Conservation (phyloP, 2,888 invertebrate species). For the Mythimna vitellina region DNA sequence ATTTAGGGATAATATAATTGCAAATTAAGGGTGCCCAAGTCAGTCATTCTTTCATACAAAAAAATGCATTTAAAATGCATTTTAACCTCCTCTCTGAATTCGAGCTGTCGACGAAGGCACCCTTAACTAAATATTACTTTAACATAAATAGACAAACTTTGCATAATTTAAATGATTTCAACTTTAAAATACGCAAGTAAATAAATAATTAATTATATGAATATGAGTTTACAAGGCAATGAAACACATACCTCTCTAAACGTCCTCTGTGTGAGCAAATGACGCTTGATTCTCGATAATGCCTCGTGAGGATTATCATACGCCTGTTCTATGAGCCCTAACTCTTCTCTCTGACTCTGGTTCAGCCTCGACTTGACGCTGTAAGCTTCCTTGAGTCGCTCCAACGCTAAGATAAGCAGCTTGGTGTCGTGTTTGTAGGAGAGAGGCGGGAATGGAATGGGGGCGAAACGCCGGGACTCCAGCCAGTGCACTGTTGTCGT, state of each 20-base stretch:
- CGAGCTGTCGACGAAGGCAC: too few relatives aligned
- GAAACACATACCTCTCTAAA: constrained; percentile 96
- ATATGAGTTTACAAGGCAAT: background rate
- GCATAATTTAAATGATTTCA: background rate
- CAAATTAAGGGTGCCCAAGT: background rate
- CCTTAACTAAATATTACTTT: background rate
- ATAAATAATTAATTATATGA: background rate
- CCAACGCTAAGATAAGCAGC: constrained; percentile 98
- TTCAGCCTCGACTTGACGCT: constrained; percentile 99
- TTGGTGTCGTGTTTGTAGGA: constrained; percentile 99
- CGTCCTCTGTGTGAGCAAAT: constrained; percentile 98
- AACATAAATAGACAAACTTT: background rate
- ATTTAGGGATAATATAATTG: background rate
- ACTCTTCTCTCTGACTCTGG: constrained; percentile 99
- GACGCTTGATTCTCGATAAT: constrained; percentile 99
- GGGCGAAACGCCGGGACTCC: constrained; percentile 99
- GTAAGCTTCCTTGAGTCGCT: constrained; percentile 99
- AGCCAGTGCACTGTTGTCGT: constrained; percentile 99
- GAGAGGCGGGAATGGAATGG: constrained; percentile 99
- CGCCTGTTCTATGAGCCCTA: constrained; percentile 99
- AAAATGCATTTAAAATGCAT: too few relatives aligned
- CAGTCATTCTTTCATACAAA: too few relatives aligned
- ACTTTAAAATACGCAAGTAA: background rate
- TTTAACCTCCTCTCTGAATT: too few relatives aligned
- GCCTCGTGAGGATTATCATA: constrained; percentile 99